Conservation (phyloP, 1,140 invertebrate species). For the Hylaeus volcanicus region DNA sequence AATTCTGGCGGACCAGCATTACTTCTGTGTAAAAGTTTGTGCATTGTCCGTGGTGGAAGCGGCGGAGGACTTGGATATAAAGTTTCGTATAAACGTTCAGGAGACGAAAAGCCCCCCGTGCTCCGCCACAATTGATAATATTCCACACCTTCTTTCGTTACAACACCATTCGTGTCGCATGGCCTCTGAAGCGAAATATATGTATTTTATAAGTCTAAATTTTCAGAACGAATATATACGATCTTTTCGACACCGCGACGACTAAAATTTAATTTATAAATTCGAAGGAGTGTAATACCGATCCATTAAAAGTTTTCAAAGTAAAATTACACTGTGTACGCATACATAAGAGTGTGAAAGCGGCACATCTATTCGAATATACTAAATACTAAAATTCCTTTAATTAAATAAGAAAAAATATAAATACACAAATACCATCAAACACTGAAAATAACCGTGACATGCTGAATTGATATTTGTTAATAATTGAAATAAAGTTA, state of each 20-base stretch:
- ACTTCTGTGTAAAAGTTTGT: constrained; percentile 84
- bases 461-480: constrained; percentile 1
- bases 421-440: neutral
- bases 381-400: neutral
- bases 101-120: constrained; percentile 72
- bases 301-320: neutral
- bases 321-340: neutral
- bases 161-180: constrained; percentile 63
- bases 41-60: constrained; percentile 80
- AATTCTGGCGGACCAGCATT: constrained; percentile 80
- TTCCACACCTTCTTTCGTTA: constrained; percentile 72
- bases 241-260: neutral
- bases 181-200: constrained; percentile 63
- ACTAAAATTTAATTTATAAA: neutral
- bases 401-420: neutral
- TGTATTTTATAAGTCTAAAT: constrained; percentile 1
- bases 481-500: constrained; percentile 8
- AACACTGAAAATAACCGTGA: neutral
- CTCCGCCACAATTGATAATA: constrained; percentile 80
- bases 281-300: constrained; percentile 35
- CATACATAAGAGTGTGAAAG: neutral
- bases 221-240: neutral
- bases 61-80: constrained; percentile 79
- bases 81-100: constrained; percentile 70
- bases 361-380: constrained; percentile 1